Evolutionary conservation across 2,113 vertebrate genomes (phyloP).

Genomic region (Zootoca vivipara): DNA sequence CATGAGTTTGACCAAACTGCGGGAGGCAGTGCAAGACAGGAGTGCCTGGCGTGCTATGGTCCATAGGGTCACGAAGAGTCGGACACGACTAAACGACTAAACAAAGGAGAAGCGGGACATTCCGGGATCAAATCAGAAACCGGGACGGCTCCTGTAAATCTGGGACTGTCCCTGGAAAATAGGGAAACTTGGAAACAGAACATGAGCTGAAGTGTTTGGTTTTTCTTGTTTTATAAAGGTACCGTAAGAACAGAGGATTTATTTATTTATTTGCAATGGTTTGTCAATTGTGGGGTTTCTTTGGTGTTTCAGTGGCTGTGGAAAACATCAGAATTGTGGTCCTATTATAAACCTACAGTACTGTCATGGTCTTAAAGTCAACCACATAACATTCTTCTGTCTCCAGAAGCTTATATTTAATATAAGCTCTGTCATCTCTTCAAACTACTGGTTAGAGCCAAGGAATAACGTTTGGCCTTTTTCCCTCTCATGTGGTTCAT

Average conservation of each 20-base stretch:
- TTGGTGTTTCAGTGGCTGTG: background rate
- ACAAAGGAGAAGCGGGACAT: no score
- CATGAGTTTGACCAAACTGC: no score
- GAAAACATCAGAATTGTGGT: background rate
- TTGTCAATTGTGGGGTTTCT: background rate
- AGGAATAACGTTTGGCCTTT: constrained; percentile 22
- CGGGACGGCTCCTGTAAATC: no score
- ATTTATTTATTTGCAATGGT: background rate
- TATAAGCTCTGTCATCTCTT: constrained; percentile 8
- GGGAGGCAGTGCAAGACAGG: no score
- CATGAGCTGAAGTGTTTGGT: no score
- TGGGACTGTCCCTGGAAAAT: no score
- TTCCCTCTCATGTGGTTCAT: constrained; percentile 24
- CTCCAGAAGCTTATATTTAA: constrained; percentile 3
- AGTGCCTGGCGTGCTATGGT: no score
- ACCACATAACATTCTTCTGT: background rate
- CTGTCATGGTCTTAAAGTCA: background rate
- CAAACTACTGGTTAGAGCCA: constrained; percentile 9
- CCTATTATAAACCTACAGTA: background rate
- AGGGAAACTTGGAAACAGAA: no score
- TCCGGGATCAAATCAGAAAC: no score
- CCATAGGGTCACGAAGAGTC: no score
- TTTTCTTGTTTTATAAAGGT: no score
- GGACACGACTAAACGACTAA: no score
- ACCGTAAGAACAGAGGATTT: background rate